Evolutionary conservation across 2,888 invertebrate species (phyloP).

Genomic region (Ganaspis brasiliensis): DNA sequence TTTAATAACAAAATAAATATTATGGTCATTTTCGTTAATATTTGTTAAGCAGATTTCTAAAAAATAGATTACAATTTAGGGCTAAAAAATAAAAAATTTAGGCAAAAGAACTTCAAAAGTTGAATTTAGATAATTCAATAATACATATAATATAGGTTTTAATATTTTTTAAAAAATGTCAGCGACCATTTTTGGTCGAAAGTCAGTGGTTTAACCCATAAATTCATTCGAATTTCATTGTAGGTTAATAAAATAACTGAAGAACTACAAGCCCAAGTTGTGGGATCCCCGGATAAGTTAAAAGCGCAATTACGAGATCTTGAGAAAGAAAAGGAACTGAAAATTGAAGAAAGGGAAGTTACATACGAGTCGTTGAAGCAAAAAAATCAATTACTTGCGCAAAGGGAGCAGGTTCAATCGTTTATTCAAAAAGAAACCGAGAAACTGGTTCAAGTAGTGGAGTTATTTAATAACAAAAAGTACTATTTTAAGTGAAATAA

Average conservation of each 20-base stretch:
- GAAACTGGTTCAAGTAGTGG: conserved; percentile 56
- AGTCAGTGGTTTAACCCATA: too few species aligned
- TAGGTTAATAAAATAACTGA: conserved; percentile 60
- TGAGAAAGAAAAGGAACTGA: conserved; percentile 56
- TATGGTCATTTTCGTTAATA: too few species aligned
- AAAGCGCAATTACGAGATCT: conserved; percentile 59
- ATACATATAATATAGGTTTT: too few species aligned
- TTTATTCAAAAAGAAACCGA: conserved; percentile 59
- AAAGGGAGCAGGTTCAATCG: conserved; percentile 53
- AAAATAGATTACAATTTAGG: too few species aligned
- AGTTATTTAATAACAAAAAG: conserved; percentile 57
- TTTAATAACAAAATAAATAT: too few species aligned
- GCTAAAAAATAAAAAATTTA: too few species aligned
- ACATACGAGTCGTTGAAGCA: conserved; percentile 62
- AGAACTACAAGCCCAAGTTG: conserved; percentile 64
- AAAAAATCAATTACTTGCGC: conserved; percentile 64
- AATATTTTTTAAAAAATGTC: too few species aligned
- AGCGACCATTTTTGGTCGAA: too few species aligned
- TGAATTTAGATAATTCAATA: too few species aligned
- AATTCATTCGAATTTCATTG: too few species aligned
- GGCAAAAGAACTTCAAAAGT: too few species aligned
- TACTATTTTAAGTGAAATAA: conserved; percentile 53
- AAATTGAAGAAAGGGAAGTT: conserved; percentile 59
- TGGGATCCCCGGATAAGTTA: conserved; percentile 66
- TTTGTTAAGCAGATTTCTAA: too few species aligned